phyloP scores from a whole-genome alignment of 2,113 vertebrate genomes.

The Lynx canadensis region DNA sequence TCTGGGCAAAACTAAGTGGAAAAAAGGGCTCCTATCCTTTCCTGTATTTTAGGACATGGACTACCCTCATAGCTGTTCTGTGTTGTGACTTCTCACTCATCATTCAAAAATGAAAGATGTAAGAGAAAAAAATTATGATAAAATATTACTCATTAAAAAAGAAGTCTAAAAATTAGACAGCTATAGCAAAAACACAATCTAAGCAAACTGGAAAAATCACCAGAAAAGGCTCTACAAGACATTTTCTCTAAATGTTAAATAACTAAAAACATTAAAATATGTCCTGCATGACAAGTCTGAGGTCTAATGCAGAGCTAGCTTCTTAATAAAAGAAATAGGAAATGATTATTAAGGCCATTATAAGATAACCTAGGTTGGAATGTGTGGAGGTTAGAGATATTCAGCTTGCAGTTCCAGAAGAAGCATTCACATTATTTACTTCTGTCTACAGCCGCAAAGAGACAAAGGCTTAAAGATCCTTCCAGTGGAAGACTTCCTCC shows the following conservation, averaged over 20 bases:
- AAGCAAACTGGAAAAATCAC: slow-evolving; percentile 33
- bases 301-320: slow-evolving; percentile 6
- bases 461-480: background rate
- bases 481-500: background rate
- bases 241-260: slow-evolving; percentile 59
- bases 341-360: background rate
- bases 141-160: slow-evolving; percentile 57
- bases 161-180: slow-evolving; percentile 45
- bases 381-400: background rate
- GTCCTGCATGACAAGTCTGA: slow-evolving; percentile 1
- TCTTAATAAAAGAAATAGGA: slow-evolving; percentile 35
- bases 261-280: slow-evolving; percentile 47
- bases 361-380: background rate
- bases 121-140: slow-evolving; percentile 53
- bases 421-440: slow-evolving; percentile 25
- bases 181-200: slow-evolving; percentile 21
- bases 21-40: background rate
- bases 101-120: slow-evolving; percentile 44
- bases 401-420: slow-evolving; percentile 8
- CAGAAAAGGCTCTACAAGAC: slow-evolving; percentile 2
- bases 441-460: slow-evolving; percentile 17
- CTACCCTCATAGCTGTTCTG: slow-evolving; percentile 26
- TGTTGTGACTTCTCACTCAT: slow-evolving; percentile 30
- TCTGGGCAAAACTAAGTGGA: slow-evolving; percentile 19
- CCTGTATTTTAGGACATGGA: slow-evolving; percentile 34